These are phyloP conservation scores for Pitta sordida DNA, from an alignment of 2,113 vertebrate species.

Conservation along the genomic window DNA sequence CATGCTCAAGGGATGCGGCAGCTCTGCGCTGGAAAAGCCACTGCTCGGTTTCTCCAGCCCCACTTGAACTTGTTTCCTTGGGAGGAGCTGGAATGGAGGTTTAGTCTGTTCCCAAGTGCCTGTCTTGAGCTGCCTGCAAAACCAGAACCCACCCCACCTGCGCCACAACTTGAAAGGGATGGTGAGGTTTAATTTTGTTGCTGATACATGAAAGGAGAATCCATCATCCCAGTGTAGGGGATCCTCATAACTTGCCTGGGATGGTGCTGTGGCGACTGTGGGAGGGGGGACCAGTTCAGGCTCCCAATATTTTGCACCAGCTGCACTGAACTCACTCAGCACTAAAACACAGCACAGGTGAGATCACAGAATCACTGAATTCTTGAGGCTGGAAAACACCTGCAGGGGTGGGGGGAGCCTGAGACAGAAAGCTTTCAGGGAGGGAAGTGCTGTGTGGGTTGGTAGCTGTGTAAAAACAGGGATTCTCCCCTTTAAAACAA, in stretches of 20 bases:
- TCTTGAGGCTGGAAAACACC: not conserved
- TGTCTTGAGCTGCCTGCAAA: not conserved
- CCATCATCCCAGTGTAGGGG: accelerated
- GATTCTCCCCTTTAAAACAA: not conserved
- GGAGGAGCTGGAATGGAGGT: not conserved
- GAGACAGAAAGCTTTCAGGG: not conserved
- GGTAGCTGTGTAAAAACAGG: not conserved
- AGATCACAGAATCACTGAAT: not conserved
- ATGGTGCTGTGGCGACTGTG: not conserved
- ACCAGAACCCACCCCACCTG: not conserved
- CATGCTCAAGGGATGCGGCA: accelerated
- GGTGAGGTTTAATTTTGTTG: accelerated
- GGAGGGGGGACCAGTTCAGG: not conserved
- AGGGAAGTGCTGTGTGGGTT: not conserved
- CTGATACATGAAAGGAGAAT: not conserved
- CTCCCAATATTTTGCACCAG: not conserved
- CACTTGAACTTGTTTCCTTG: not conserved
- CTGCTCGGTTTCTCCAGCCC: not conserved
- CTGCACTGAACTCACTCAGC: not conserved
- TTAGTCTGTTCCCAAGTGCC: not conserved
- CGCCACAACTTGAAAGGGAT: not conserved
- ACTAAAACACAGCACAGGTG: not conserved
- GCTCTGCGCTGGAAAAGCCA: not conserved
- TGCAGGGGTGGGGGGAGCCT: not conserved
- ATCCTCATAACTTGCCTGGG: not conserved